Conservation (phyloP, 2,797 vertebrate species). For the Rousettus madagascariensis region DNA sequence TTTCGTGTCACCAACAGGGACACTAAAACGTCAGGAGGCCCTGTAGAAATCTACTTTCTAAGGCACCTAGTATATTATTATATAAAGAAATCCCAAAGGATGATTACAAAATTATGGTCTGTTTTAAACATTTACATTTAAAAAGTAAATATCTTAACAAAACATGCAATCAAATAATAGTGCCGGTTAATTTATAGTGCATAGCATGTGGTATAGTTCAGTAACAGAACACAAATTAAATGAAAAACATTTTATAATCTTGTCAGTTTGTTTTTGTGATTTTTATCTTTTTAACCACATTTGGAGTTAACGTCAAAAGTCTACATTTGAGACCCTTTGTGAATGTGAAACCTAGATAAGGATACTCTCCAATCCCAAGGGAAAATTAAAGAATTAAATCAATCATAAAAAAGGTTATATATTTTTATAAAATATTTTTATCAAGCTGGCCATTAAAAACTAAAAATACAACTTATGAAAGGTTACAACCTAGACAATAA, state of each 20-base stretch:
- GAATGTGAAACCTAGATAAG: not conserved
- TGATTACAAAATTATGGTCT: not conserved
- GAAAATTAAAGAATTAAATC: not conserved
- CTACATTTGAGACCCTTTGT: not conserved
- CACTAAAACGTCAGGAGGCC: not conserved
- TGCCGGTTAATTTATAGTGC: not conserved
- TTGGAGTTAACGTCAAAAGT: not conserved
- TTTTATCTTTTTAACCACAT: not conserved
- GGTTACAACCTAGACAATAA: not conserved
- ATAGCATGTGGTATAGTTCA: not conserved
- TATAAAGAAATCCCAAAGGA: not conserved
- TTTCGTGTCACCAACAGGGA: not conserved
- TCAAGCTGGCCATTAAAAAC: not conserved
- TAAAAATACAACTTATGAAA: not conserved
- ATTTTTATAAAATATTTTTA: not conserved
- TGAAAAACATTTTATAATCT: not conserved
- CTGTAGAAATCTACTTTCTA: not conserved
- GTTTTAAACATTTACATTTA: not conserved
- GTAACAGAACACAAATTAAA: not conserved
- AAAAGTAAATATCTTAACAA: constrained; percentile 12
- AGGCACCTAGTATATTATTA: not conserved
- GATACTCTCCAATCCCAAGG: not conserved
- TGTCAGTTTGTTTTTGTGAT: not conserved
- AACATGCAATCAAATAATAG: not conserved
- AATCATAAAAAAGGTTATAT: not conserved